Conservation (phyloP, 2,888 invertebrate genomes). For the Acanthosepion lycidas region DNA sequence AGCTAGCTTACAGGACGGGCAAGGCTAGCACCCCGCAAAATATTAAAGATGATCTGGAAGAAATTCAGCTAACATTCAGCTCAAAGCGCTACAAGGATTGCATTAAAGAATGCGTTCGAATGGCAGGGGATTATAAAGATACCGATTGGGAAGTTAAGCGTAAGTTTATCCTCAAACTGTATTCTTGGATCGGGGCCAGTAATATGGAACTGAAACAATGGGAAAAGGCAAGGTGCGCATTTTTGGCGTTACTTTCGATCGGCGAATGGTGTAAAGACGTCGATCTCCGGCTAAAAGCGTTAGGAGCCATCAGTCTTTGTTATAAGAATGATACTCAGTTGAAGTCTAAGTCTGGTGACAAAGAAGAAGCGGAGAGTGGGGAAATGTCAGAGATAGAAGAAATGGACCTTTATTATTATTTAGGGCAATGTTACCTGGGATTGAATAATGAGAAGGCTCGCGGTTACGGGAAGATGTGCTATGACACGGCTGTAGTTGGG, state of each 20-base stretch:
- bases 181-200: neutral
- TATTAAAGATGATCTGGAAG: neutral
- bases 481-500: neutral
- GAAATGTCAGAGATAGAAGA: constrained; percentile 13
- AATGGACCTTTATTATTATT: neutral
- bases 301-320: neutral
- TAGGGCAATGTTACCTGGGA: neutral
- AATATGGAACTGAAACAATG: neutral
- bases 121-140: neutral
- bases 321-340: neutral
- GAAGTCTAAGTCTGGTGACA: neutral
- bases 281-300: neutral
- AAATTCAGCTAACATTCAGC: neutral
- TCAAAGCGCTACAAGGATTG: neutral
- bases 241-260: neutral
- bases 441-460: neutral
- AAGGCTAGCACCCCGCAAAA: neutral
- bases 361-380: neutral
- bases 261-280: neutral
- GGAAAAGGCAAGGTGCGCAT: neutral
- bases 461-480: neutral
- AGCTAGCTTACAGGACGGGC: neutral
- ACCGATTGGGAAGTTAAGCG: neutral
- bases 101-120: neutral
- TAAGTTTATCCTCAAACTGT: neutral